phyloP scores from a whole-genome alignment of 2,113 vertebrate species.

The Camelus bactrianus region DNA sequence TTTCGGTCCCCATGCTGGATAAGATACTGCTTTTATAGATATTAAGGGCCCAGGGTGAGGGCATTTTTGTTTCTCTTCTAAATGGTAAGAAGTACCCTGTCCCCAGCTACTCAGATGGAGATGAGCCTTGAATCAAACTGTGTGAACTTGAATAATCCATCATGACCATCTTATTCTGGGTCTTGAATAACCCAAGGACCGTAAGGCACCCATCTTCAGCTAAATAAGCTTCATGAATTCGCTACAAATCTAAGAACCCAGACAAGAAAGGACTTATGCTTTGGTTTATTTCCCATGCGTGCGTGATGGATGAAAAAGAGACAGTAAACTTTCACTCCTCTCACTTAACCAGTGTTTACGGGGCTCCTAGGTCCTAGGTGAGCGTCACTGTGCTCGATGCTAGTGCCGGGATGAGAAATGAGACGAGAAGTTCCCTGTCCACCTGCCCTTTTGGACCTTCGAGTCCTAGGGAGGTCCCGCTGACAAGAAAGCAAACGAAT shows the following conservation, averaged over 20 bases:
- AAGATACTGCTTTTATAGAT: not conserved
- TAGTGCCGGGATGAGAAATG: not conserved
- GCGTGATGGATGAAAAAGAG: not conserved
- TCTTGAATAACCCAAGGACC: constrained; percentile 1
- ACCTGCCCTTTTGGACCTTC: not conserved
- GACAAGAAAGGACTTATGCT: not conserved
- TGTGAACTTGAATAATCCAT: constrained; percentile 1
- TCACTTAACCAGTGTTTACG: not conserved
- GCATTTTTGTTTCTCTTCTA: constrained; percentile 23
- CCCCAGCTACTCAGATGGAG: not conserved
- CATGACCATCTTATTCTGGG: not conserved
- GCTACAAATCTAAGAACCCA: not conserved
- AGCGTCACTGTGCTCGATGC: not conserved
- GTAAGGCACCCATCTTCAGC: not conserved
- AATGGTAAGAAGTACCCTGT: not conserved
- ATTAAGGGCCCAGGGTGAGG: not conserved
- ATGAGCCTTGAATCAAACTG: not conserved
- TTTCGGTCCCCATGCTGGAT: not conserved
- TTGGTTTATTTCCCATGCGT: not conserved
- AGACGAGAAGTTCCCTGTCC: not conserved
- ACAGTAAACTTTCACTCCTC: not conserved
- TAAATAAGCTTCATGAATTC: not conserved
- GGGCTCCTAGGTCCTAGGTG: not conserved
- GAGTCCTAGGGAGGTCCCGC: not conserved
- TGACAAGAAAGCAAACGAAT: not conserved